A percentile compares a stretch with the other conserved stretches of the same genome.
phyloP scores from a whole-genome alignment of 2,113 vertebrate species.

The Crotalus tigris region DNA sequence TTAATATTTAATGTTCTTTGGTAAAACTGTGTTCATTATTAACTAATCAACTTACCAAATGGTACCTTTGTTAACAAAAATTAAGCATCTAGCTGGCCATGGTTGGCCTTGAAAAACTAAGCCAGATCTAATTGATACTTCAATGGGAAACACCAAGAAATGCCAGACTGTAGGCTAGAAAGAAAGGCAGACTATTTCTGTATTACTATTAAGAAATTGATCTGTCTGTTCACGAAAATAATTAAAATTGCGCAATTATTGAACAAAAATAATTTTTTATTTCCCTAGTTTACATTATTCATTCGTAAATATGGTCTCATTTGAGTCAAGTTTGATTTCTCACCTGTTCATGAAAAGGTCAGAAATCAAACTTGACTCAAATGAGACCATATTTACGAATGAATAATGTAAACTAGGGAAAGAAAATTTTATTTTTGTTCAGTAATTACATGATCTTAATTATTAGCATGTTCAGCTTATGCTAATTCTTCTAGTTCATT shows the following conservation, averaged over 20 bases:
- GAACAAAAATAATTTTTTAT: too few species aligned
- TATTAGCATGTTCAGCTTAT: constrained; percentile 1
- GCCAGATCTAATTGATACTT: neutral
- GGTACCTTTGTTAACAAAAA: neutral
- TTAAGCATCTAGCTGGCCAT: neutral
- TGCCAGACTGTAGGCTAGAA: neutral
- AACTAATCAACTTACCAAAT: constrained; percentile 6
- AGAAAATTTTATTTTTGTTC: neutral
- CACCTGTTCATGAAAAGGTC: neutral
- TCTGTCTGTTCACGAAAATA: neutral
- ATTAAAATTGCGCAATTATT: too few species aligned
- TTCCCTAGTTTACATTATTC: too few species aligned
- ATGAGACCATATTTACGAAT: rapidly evolving
- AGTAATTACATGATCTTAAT: neutral
- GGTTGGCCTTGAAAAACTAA: neutral
- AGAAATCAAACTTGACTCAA: neutral
- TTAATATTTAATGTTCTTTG: neutral
- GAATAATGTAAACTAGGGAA: neutral
- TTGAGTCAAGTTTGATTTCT: too few species aligned
- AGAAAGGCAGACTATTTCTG: neutral
- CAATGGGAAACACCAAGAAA: neutral
- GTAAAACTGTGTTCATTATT: neutral
- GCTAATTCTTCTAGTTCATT: neutral
- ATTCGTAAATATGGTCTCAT: too few species aligned
- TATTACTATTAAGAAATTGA: neutral